Evolutionary conservation across 1,140 invertebrate species (phyloP), one percentile per base, ranked within the genome.

Genomic region (Zeugodacus cucurbitae): DNA sequence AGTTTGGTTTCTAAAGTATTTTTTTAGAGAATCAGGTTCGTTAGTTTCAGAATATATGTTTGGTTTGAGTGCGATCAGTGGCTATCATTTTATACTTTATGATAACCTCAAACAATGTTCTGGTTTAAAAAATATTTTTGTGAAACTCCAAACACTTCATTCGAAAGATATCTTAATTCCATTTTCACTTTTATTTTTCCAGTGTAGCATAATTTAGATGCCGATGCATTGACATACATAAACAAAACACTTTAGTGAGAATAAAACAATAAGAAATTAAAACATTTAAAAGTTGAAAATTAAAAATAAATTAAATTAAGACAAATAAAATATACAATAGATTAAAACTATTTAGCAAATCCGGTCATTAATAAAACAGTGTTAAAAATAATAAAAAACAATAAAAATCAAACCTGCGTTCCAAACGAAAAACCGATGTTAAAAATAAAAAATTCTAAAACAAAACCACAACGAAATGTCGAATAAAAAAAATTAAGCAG

Each of bases 361-460:
- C 10, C 6, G 58, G 22, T 22, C 58, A 26, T 8, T 7, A 74
- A 20, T 67, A 67, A 32, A 67, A 29, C 26, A 74, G 67, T 74
- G 67, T 34, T n/a, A 74, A 62, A 62, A 62, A 0, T n/a, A n/a
- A 70, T 34, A 67, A 2, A 67, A 32, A 67, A 54, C 48, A 54
- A 67, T 67, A 74, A 74, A 74, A 74, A 37, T 7, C 26, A 29
- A 34, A 11, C 26, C 62, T 14, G 62, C 26, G 59, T 32, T 32
- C 8, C 8, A 11, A 26, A 29, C 26, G 62, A 32, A 32, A 4
- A 34, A 17, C 29, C 62, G 29, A 32, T 32, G n/a, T 17, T 62
- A 62, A 62, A 54, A 64, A 29, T 64, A 64, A 64, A 67, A 74
- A 37, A 74, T 74, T 37, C 32, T 74, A 41, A 67, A 74, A 74